phyloP scores from a whole-genome alignment of 1,140 invertebrate species.

The Bombyx mori region ASM3026992v2 NC_085110.1:14727001-14727500 shows the following conservation, averaged over 20 bases:
- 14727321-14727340: constrained; percentile 30
- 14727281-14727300: constrained; percentile 4
- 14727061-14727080: constrained; percentile 35
- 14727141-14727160: not conserved
- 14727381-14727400: constrained; percentile 41
- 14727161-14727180: constrained; percentile 1
- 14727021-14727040: constrained; percentile 66
- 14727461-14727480: constrained; percentile 62
- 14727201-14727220: not conserved
- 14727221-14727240: constrained; percentile 2
- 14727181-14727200: not conserved
- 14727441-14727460: constrained; percentile 66
- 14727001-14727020: constrained; percentile 66
- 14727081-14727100: constrained; percentile 17
- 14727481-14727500: constrained; percentile 65
- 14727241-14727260: constrained; percentile 4
- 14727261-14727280: constrained; percentile 1
- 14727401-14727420: constrained; percentile 45
- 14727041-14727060: constrained; percentile 57
- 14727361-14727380: constrained; percentile 25
- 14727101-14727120: not conserved
- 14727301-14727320: not conserved
- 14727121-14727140: not conserved
- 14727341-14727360: constrained; percentile 26
- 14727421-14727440: constrained; percentile 57